Evolutionary conservation across 2,888 invertebrate species (phyloP).

Genomic region (Eudemis profundana): DNA sequence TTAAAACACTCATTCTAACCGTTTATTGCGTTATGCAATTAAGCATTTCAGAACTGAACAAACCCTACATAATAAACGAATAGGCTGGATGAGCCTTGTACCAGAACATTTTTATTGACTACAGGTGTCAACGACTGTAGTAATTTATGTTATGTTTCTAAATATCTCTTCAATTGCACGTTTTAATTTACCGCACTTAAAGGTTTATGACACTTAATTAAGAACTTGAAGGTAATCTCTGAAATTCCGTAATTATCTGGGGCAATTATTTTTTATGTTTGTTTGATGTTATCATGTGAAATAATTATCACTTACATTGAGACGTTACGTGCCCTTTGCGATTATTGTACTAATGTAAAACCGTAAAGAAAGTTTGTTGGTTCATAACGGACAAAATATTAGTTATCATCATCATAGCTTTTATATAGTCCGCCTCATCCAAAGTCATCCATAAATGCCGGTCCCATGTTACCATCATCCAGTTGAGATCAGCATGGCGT

Average conservation of each 20-base stretch:
- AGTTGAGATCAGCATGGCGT: too few species aligned
- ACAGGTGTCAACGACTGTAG: not conserved
- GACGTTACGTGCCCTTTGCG: constrained; percentile 8
- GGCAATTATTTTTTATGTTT: constrained; percentile 24
- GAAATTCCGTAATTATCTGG: constrained; percentile 26
- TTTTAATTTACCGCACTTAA: constrained; percentile 15
- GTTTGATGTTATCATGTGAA: constrained; percentile 27
- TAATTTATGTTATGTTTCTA: not conserved
- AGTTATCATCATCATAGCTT: too few species aligned
- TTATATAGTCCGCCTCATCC: too few species aligned
- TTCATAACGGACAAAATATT: too few species aligned
- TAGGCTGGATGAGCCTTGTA: too few species aligned
- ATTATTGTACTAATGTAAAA: not conserved
- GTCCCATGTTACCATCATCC: too few species aligned
- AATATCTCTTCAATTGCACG: not conserved
- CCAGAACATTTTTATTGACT: not conserved
- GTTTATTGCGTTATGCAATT: too few species aligned
- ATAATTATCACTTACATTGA: constrained; percentile 13
- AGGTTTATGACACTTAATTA: constrained; percentile 46
- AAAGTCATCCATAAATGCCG: too few species aligned
- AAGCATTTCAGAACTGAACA: too few species aligned
- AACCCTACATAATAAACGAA: too few species aligned
- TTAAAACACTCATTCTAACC: too few species aligned
- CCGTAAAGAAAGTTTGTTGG: not conserved
- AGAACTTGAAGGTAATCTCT: constrained; percentile 30